Percentiles rank a stretch among this genome's conserved stretches.
These are phyloP conservation scores for Lycocerus yunnanus DNA, from an alignment of 2,888 invertebrate species.

Conservation along the genomic window DNA sequence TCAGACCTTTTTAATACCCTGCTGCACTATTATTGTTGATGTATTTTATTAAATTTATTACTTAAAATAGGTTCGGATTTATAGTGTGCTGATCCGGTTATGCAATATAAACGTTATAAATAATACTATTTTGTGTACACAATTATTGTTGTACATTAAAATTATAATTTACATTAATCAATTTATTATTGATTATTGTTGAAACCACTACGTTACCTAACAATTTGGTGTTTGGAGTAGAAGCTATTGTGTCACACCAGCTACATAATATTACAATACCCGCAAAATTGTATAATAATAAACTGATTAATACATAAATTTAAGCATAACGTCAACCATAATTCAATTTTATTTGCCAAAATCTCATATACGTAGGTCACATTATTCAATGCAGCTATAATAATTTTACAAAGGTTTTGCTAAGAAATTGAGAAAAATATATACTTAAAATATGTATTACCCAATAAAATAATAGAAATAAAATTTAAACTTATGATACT, in stretches of 20 bases:
- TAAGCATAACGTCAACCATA: background rate
- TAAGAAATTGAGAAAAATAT: background rate
- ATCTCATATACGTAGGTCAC: background rate
- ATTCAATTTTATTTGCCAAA: background rate
- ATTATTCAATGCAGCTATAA: background rate
- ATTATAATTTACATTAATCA: background rate
- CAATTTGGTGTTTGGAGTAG: background rate
- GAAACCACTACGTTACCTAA: background rate
- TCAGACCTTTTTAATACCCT: too few species aligned
- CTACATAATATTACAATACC: background rate
- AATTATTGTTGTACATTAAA: background rate
- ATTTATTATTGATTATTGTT: background rate
- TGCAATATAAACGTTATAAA: background rate
- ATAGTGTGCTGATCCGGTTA: background rate
- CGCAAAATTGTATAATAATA: background rate
- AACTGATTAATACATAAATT: background rate
- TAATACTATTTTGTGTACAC: background rate
- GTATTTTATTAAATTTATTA: background rate
- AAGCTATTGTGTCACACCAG: background rate
- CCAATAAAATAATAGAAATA: too few species aligned
- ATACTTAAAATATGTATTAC: too few species aligned
- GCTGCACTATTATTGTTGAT: background rate
- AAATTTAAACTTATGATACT: too few species aligned
- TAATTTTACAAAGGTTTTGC: background rate
- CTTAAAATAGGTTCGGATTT: background rate